Conservation (phyloP, 2,113 vertebrate genomes). For the Trematocara variabile region DNA sequence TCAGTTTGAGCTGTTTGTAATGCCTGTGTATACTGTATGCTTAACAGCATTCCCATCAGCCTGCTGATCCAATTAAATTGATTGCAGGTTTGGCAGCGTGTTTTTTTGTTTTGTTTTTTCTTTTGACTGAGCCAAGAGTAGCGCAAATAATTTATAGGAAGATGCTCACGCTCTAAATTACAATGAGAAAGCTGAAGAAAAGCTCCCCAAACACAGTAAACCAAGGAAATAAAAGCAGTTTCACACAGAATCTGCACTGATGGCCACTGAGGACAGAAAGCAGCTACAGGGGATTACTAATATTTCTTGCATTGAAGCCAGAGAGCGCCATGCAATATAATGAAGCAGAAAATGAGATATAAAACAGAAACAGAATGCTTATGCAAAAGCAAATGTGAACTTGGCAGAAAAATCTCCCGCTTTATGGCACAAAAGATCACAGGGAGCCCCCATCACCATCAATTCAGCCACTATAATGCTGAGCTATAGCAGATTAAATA, state of each 20-base stretch:
- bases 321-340: background rate
- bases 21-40: background rate
- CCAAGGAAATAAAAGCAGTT: background rate
- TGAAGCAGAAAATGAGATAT: background rate
- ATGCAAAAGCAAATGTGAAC: background rate
- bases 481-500: slow-evolving; percentile 12
- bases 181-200: background rate
- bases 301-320: background rate
- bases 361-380: background rate
- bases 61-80: slow-evolving; percentile 18
- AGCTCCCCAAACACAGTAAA: background rate
- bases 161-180: background rate
- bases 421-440: background rate
- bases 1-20: background rate
- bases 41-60: background rate
- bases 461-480: slow-evolving; percentile 4
- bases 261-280: background rate
- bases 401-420: background rate
- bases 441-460: background rate
- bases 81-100: background rate
- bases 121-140: background rate
- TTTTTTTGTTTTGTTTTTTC: fast-evolving
- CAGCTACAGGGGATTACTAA: background rate
- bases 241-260: background rate
- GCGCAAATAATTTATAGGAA: background rate